Percentiles rank a stretch among this genome's conserved stretches.
phyloP scores from a whole-genome alignment of 1,140 invertebrate species.

The Trachelipus rathkii region DNA sequence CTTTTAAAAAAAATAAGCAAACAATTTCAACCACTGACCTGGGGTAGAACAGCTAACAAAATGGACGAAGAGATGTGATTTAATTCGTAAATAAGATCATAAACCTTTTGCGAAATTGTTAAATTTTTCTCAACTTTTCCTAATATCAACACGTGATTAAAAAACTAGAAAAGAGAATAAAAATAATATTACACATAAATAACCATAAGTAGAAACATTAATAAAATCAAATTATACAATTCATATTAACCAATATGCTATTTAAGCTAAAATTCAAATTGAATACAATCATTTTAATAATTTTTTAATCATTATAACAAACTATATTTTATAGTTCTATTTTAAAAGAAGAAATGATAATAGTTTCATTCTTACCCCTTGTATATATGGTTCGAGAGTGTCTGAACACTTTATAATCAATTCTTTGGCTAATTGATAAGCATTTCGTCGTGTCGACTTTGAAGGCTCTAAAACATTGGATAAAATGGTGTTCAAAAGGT shows the following conservation, averaged over 20 bases:
- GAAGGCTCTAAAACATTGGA: conserved; percentile 94
- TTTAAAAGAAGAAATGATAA: neutral
- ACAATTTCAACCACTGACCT: conserved; percentile 62
- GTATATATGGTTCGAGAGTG: conserved; percentile 89
- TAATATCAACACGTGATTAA: conserved; percentile 88
- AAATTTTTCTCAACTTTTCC: conserved; percentile 81
- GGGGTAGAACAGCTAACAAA: conserved; percentile 81
- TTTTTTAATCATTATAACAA: neutral
- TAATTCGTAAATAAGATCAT: conserved; percentile 93
- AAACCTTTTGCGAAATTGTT: conserved; percentile 77
- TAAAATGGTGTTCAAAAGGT: conserved; percentile 87
- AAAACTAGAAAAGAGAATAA: conserved; percentile 65
- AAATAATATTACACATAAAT: neutral
- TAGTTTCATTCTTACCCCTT: conserved; percentile 65
- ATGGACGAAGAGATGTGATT: conserved; percentile 89
- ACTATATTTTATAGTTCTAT: neutral
- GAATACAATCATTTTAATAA: neutral
- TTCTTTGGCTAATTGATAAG: conserved; percentile 85
- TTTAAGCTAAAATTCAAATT: conserved; percentile 29
- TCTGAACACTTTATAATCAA: conserved; percentile 84
- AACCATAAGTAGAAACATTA: neutral
- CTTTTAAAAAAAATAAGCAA: no score
- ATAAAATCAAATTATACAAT: neutral
- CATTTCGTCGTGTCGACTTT: conserved; percentile 84
- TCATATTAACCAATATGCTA: no score